Evolutionary conservation across 2,888 invertebrate genomes (phyloP), one percentile per base, ranked within the genome.

Genomic region (Epinotia ramella): DNA sequence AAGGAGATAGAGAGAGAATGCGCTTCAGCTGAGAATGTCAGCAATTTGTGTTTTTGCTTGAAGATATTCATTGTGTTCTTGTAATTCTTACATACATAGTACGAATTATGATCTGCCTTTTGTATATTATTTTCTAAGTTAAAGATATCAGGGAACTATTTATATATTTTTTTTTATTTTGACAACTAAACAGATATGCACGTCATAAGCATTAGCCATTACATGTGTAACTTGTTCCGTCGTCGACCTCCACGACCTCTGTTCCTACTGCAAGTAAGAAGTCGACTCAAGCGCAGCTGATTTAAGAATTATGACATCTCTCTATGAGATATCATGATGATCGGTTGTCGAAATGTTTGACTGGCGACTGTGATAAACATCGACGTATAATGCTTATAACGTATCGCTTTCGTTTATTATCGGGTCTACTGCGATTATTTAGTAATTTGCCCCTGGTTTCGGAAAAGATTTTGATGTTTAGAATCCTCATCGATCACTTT

Each of bases 291-390:
- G 74, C 74, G 69, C 59, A 59, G 57, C 46, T 59, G 49, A 44
- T 64, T 70, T 64, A 74, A 69, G 60, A 75, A 75, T 66, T 66
- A 75, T 75, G 70, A 62, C 70, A 67, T 71, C 66, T 71, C 71
- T 3, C n/a, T 56, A 71, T 76, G 67, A 76, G 72, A 72, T 63
- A 67, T 76, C 70, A 75, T 75, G 69, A 74, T 75, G 71, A 76
- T 71, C 46, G 67, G 66, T n/a, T 72, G 71, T 76, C 76, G 67
- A 72, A 72, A 76, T 76, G 62, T 76, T 63, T 72, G 57, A 20
- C 72, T 72, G 20, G 76, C 18, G 70, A 71, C 62, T 62, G 60
- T 20, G 66, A 72, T 72, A 46, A 71, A 56, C 70, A 75, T 65
- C 57, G 59, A 64, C 40, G 20, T 67, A 28, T 33, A 60, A 60